These are phyloP conservation scores for Mustelus asterias DNA, from an alignment of 2,113 vertebrate genomes.

Conservation along the genomic window DNA sequence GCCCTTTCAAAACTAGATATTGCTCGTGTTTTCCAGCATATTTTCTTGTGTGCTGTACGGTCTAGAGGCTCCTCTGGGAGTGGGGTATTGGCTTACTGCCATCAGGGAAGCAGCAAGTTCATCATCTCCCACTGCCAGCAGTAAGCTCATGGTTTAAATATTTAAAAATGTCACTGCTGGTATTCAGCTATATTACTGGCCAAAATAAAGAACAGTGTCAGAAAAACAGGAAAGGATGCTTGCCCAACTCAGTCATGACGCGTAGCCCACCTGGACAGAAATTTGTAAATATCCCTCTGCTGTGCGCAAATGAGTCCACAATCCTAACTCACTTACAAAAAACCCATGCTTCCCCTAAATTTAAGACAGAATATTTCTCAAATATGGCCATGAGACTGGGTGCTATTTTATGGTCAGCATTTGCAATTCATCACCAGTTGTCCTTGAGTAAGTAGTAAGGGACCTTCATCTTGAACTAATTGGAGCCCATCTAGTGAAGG, in stretches of 20 bases:
- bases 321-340: not conserved
- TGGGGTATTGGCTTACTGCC: conserved; percentile 3
- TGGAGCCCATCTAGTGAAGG: not conserved
- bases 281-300: not conserved
- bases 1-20: not conserved
- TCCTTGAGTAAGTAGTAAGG: not conserved
- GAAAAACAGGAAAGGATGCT: not conserved
- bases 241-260: not conserved
- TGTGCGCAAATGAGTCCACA: not conserved
- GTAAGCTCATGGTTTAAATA: conserved; percentile 16
- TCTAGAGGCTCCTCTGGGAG: not conserved
- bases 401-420: not conserved
- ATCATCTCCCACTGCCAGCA: conserved; percentile 15
- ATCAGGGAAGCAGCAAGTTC: conserved; percentile 1
- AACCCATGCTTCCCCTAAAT: not conserved
- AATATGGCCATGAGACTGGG: not conserved
- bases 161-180: conserved; percentile 23
- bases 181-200: not conserved
- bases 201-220: not conserved
- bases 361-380: not conserved
- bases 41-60: not conserved
- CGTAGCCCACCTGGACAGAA: not conserved
- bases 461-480: not conserved
- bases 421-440: not conserved
- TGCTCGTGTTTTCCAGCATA: not conserved